Evolutionary conservation across 2,888 invertebrate genomes (phyloP).

Genomic region (Lacanobia wlatinum): DNA sequence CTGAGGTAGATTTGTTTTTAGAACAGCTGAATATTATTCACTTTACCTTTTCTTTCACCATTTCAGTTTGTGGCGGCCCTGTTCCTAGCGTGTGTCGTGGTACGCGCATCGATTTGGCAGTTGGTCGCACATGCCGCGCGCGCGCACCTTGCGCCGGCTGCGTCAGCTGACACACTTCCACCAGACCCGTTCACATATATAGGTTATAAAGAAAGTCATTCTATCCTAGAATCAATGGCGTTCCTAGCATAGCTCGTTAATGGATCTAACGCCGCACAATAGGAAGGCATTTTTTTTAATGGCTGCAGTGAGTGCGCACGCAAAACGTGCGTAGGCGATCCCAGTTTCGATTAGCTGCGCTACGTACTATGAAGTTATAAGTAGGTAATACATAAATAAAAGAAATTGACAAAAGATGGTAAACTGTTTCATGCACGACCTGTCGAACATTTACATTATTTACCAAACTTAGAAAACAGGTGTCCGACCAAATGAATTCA

Average conservation of each 20-base stretch:
- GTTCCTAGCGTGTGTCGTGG: slow-evolving; percentile 57
- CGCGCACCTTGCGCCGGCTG: slow-evolving; percentile 83
- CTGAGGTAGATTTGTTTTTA: not conserved
- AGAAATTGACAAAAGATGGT: not conserved
- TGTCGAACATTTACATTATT: no score
- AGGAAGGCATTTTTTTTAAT: slow-evolving; percentile 9
- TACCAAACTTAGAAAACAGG: not conserved
- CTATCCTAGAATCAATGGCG: slow-evolving; percentile 48
- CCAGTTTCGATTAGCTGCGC: not conserved
- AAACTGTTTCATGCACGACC: not conserved
- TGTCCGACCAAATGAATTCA: no score
- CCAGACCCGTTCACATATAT: slow-evolving; percentile 70
- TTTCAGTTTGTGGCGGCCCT: slow-evolving; percentile 34
- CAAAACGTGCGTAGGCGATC: not conserved
- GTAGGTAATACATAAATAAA: not conserved
- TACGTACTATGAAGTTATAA: not conserved
- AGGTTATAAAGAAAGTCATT: slow-evolving; percentile 66
- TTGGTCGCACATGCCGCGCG: slow-evolving; percentile 73
- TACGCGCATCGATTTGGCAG: slow-evolving; percentile 68
- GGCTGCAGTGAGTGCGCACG: not conserved
- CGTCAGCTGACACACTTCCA: slow-evolving; percentile 78
- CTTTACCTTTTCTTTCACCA: not conserved
- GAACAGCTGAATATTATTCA: not conserved
- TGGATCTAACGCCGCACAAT: slow-evolving; percentile 8
- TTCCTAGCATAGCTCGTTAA: slow-evolving; percentile 19